phyloP scores from a whole-genome alignment of 2,113 vertebrate species.

The Solenodon paradoxus region DNA sequence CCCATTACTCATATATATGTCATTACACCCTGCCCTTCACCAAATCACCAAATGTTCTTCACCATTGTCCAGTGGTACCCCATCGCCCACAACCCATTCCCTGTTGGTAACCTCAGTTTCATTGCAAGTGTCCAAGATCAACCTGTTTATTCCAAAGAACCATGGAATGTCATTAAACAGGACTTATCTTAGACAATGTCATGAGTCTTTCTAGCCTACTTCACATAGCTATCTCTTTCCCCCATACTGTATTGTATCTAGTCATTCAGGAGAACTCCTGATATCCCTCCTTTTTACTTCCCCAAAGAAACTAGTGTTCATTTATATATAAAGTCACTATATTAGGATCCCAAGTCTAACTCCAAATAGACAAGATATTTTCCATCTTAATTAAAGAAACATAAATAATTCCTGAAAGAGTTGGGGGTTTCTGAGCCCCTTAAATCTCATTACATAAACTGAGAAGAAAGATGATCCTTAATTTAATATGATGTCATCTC shows the following conservation, averaged over 20 bases:
- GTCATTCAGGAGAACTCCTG: background rate
- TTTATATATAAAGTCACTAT: background rate
- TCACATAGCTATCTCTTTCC: background rate
- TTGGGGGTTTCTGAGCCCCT: background rate
- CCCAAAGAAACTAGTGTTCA: background rate
- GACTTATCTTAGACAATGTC: background rate
- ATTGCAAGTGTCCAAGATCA: too few relatives aligned
- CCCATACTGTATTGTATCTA: background rate
- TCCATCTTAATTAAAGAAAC: background rate
- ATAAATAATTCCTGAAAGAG: background rate
- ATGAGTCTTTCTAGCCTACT: background rate
- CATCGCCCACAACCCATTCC: too few relatives aligned
- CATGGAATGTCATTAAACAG: background rate
- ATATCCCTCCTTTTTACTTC: background rate
- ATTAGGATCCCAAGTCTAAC: background rate
- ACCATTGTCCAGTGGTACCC: too few relatives aligned
- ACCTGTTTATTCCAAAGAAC: constrained; percentile 29
- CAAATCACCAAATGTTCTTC: too few relatives aligned
- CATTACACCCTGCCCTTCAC: too few relatives aligned
- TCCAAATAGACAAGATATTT: background rate
- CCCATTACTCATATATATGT: too few relatives aligned
- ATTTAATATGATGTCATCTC: background rate
- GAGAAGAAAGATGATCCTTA: background rate
- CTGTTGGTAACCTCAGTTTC: too few relatives aligned
- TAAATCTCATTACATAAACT: background rate